Evolutionary conservation across 2,888 invertebrate genomes (phyloP).

Genomic region (Mechanitis messenoides): DNA sequence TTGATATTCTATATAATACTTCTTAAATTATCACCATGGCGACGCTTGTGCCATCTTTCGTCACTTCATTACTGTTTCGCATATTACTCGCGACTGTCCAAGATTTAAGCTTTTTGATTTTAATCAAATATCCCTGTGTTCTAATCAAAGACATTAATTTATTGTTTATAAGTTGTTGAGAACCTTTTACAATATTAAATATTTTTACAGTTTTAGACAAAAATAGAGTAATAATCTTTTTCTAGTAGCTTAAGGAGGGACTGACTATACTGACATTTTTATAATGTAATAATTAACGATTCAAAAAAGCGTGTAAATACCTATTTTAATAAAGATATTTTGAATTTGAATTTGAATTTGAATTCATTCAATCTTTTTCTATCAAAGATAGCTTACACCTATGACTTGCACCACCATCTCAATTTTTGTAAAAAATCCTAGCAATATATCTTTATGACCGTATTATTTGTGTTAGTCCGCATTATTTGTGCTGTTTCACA

Average conservation of each 20-base stretch:
- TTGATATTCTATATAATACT: conserved; percentile 36
- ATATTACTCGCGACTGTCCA: conserved; percentile 34
- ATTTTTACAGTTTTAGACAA: too few species aligned
- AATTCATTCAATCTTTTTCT: too few species aligned
- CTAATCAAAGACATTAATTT: too few species aligned
- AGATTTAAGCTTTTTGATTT: conserved; percentile 26
- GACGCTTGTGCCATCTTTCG: conserved; percentile 53
- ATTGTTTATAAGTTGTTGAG: too few species aligned
- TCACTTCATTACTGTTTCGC: conserved; percentile 64
- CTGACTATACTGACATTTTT: too few species aligned
- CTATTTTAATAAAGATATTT: conserved; percentile 22
- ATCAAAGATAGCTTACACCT: too few species aligned
- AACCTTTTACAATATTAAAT: too few species aligned
- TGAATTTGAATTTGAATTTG: too few species aligned
- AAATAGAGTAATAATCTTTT: too few species aligned
- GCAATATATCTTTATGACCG: conserved; percentile 72
- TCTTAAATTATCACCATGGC: conserved; percentile 52
- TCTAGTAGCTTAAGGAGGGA: too few species aligned
- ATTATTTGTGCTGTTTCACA: conserved; percentile 63
- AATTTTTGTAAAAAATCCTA: conserved; percentile 57
- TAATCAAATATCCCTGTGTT: neutral
- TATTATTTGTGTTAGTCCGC: conserved; percentile 66
- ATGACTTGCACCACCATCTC: conserved; percentile 24
- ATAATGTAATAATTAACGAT: too few species aligned
- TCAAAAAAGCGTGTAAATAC: too few species aligned